Percentiles rank a stretch among this genome's conserved stretches.
Evolutionary conservation across 2,797 vertebrate species (phyloP).

Genomic region (Enteromius unitaeniatus): DNA sequence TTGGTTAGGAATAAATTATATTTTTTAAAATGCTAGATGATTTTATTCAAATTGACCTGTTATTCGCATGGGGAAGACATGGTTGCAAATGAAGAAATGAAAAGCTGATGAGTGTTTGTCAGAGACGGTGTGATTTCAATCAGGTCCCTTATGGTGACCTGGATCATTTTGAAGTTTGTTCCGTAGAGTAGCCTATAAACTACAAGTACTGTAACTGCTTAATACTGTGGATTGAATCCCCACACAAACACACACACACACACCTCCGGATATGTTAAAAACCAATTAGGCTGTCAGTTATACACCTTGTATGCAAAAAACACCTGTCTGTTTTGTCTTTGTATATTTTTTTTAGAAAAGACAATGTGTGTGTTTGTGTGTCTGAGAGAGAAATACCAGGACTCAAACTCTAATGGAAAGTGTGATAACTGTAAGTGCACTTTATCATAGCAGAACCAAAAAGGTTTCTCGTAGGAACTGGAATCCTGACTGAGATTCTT

Average conservation of each 20-base stretch:
- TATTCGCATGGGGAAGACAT: background rate
- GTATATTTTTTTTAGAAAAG: conserved; percentile 13
- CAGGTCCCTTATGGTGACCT: conserved; percentile 10
- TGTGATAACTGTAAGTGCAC: conserved; percentile 77
- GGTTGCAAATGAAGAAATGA: conserved; percentile 23
- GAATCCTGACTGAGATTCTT: conserved; percentile 67
- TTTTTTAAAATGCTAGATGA: conserved; percentile 76
- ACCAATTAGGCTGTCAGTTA: conserved; percentile 15
- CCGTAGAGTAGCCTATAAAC: conserved; percentile 27
- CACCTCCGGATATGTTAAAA: conserved; percentile 24
- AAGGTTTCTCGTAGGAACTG: conserved; percentile 73
- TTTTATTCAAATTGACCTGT: conserved; percentile 28
- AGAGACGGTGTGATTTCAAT: background rate
- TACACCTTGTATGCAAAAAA: conserved; percentile 40
- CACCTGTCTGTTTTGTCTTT: conserved; percentile 31
- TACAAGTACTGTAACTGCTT: conserved; percentile 40
- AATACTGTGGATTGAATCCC: conserved; percentile 37
- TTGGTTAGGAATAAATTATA: conserved; percentile 68
- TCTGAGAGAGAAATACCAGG: conserved; percentile 46
- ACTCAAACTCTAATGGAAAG: conserved; percentile 56
- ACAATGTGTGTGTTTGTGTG: conserved; percentile 48
- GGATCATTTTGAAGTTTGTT: conserved; percentile 20
- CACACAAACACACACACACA: background rate
- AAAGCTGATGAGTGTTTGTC: background rate
- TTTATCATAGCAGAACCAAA: conserved; percentile 77